A percentile compares a stretch with the other conserved stretches of the same genome.
Evolutionary conservation across 2,113 vertebrate genomes (phyloP).

Genomic region (Actenoides hombroni): DNA sequence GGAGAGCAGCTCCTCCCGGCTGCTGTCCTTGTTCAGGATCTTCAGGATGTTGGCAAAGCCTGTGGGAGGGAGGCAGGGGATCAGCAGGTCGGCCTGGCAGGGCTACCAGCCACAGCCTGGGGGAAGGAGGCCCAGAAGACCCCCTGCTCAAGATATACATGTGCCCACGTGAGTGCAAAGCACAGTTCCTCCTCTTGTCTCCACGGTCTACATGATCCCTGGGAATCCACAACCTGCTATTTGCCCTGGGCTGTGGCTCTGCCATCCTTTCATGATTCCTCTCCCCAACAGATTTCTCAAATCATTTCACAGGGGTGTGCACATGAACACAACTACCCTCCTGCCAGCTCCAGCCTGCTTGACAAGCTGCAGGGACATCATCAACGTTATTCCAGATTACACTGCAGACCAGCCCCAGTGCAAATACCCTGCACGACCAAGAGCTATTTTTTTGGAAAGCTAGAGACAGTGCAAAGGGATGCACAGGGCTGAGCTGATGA

Average conservation of each 20-base stretch:
- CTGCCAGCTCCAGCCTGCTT: not conserved
- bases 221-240: not conserved
- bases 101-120: not conserved
- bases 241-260: not conserved
- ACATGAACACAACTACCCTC: rapidly evolving
- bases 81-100: not conserved
- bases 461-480: not conserved
- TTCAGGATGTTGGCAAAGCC: conserved; percentile 94
- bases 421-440: not conserved
- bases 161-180: rapidly evolving
- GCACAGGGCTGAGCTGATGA: not conserved
- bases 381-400: not conserved
- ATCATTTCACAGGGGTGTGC: not conserved
- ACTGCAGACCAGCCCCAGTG: not conserved
- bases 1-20: conserved; percentile 89
- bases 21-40: conserved; percentile 90
- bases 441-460: not conserved
- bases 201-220: not conserved
- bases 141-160: not conserved
- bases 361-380: not conserved
- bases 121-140: not conserved
- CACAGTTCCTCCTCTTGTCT: not conserved
- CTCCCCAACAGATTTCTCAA: not conserved
- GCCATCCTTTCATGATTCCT: not conserved
- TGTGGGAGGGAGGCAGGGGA: conserved; percentile 42